Evolutionary conservation across 2,888 invertebrate genomes (phyloP).

Genomic region (Oegoconia quadripuncta): DNA sequence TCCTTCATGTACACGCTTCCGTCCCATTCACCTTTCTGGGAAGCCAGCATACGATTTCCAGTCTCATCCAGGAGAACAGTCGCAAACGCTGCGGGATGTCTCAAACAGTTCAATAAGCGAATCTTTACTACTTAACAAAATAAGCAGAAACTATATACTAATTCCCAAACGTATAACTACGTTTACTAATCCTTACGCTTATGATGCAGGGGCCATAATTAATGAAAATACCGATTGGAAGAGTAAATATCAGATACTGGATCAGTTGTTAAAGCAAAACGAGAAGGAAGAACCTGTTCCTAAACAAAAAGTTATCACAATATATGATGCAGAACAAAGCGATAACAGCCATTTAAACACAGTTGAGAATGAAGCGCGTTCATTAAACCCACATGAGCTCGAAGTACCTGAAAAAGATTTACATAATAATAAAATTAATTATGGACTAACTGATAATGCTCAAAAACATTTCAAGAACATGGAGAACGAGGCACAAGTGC

Average conservation of each 20-base stretch:
- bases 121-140: constrained; percentile 45
- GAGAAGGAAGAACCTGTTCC: constrained; percentile 33
- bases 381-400: not conserved
- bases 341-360: too few relatives aligned
- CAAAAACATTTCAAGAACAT: too few relatives aligned
- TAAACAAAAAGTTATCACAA: constrained; percentile 3
- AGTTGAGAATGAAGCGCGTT: not conserved
- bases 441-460: too few relatives aligned
- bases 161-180: constrained; percentile 45
- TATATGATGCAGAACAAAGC: constrained; percentile 1
- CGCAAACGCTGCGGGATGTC: not conserved
- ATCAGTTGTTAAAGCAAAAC: constrained; percentile 49
- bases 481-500: too few relatives aligned
- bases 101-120: constrained; percentile 32
- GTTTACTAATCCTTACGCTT: not conserved
- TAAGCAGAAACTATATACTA: constrained; percentile 63
- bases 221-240: constrained; percentile 55
- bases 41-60: too few relatives aligned
- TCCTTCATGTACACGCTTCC: too few relatives aligned
- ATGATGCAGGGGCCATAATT: constrained; percentile 7
- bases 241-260: constrained; percentile 66
- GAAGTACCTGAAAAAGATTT: constrained; percentile 37
- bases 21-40: too few relatives aligned
- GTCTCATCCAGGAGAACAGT: not conserved
- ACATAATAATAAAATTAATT: constrained; percentile 10